Evolutionary conservation across 2,888 invertebrate species (phyloP).

Genomic region (Trissoscelio sp.): DNA sequence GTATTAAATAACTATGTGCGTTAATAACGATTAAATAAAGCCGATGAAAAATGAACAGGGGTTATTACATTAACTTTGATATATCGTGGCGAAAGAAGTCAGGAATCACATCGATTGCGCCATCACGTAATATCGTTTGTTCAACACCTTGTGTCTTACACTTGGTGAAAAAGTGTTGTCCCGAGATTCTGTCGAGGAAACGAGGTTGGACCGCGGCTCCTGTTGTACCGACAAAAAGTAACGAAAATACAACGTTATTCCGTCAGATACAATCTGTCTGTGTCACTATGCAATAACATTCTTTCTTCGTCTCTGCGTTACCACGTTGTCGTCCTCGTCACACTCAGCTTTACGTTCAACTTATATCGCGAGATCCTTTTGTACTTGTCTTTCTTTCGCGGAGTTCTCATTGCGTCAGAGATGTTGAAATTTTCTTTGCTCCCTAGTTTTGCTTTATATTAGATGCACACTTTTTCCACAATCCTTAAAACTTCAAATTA

Average conservation of each 20-base stretch:
- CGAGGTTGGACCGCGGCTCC: conserved; percentile 46
- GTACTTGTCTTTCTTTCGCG: conserved; percentile 34
- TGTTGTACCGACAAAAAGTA: conserved; percentile 53
- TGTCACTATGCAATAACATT: conserved; percentile 75
- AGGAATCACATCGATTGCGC: conserved; percentile 69
- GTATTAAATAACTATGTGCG: no score
- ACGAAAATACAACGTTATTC: conserved; percentile 73
- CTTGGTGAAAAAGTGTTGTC: conserved; percentile 58
- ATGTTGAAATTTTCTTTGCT: conserved; percentile 34
- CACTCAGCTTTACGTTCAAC: conserved; percentile 52
- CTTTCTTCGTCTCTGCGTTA: conserved; percentile 18
- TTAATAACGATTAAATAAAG: conserved; percentile 12
- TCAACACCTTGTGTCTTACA: conserved; percentile 67
- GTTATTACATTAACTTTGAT: conserved; percentile 52
- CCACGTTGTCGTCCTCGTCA: conserved; percentile 41
- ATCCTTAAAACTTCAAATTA: neutral
- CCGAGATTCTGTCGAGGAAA: conserved; percentile 49
- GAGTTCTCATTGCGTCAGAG: conserved; percentile 33
- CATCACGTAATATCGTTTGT: conserved; percentile 70
- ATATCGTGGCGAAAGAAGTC: conserved; percentile 46
- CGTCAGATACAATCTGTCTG: conserved; percentile 75
- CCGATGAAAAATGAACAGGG: conserved; percentile 30
- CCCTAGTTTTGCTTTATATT: conserved; percentile 7
- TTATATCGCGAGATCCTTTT: conserved; percentile 53
- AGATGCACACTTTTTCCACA: conserved; percentile 12